phyloP scores from a whole-genome alignment of 2,797 vertebrate species.

The Serranus cabrilla region DNA sequence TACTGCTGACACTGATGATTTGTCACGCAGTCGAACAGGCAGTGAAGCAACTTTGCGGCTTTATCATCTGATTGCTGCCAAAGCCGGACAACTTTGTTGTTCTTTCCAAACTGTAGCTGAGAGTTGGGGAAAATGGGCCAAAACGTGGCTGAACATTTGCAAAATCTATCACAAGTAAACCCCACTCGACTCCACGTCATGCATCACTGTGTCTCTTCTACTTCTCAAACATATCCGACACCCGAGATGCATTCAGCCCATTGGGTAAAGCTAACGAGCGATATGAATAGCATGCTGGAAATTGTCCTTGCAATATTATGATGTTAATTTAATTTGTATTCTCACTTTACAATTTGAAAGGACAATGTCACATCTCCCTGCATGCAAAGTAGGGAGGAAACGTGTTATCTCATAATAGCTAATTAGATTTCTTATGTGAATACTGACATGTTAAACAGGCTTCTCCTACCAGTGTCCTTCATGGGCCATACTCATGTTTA shows the following conservation, averaged over 20 bases:
- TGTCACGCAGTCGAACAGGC: constrained; percentile 27
- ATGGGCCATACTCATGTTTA: constrained; percentile 64
- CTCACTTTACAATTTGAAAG: constrained; percentile 62
- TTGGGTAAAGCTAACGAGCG: constrained; percentile 45
- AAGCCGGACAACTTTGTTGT: constrained; percentile 53
- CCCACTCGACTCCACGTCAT: constrained; percentile 9
- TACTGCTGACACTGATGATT: constrained; percentile 33
- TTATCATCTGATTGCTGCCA: constrained; percentile 32
- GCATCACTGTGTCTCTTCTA: constrained; percentile 26
- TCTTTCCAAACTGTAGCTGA: constrained; percentile 45
- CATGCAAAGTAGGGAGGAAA: constrained; percentile 70
- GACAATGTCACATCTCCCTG: constrained; percentile 62
- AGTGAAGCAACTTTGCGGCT: constrained; percentile 41
- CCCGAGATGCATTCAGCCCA: constrained; percentile 33
- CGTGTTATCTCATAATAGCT: constrained; percentile 66
- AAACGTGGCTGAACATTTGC: constrained; percentile 43
- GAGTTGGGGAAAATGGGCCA: constrained; percentile 29
- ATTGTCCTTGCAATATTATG: constrained; percentile 67
- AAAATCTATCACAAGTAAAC: constrained; percentile 26
- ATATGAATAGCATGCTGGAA: constrained; percentile 59
- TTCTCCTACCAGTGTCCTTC: constrained; percentile 77
- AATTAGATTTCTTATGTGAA: constrained; percentile 78
- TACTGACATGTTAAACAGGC: constrained; percentile 72
- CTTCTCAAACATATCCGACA: constrained; percentile 42
- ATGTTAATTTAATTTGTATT: constrained; percentile 77